Conservation (phyloP, 2,888 invertebrate species). For the Hirtodrosophila cameraria region DNA sequence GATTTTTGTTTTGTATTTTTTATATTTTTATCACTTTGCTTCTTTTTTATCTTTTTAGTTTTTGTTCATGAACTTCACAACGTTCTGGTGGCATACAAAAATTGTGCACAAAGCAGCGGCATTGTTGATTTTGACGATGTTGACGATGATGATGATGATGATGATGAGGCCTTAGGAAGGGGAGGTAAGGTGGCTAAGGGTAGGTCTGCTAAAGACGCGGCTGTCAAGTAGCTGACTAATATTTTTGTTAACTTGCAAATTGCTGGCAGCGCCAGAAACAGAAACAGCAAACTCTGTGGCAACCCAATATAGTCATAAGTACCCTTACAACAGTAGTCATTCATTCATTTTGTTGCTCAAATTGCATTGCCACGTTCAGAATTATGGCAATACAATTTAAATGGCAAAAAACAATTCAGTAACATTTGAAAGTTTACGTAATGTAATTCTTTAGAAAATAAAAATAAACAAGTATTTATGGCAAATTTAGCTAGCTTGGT, state of each 20-base stretch:
- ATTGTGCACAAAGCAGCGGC: slow-evolving; percentile 41
- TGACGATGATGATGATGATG: slow-evolving; percentile 26
- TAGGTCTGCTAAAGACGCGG: slow-evolving; percentile 9
- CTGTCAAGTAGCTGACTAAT: slow-evolving; percentile 63
- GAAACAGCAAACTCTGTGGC: slow-evolving; percentile 16
- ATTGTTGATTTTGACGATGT: slow-evolving; percentile 49
- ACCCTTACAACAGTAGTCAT: slow-evolving; percentile 9
- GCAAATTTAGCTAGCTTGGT: slow-evolving; percentile 25
- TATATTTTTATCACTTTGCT: slow-evolving; percentile 12
- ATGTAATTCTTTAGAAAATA: slow-evolving; percentile 26
- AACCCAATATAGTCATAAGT: not conserved
- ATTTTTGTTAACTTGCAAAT: slow-evolving; percentile 64
- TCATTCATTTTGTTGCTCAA: slow-evolving; percentile 27
- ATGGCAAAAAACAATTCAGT: slow-evolving; percentile 15
- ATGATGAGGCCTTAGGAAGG: not conserved
- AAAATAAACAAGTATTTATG: slow-evolving; percentile 1
- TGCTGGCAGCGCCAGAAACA: slow-evolving; percentile 37
- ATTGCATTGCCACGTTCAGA: slow-evolving; percentile 34
- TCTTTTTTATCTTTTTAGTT: slow-evolving; percentile 23
- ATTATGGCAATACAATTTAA: slow-evolving; percentile 23
- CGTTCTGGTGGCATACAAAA: slow-evolving; percentile 25
- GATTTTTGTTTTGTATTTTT: slow-evolving; percentile 36
- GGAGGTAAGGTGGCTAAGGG: not conserved
- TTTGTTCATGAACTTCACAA: slow-evolving; percentile 70
- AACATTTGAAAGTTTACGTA: slow-evolving; percentile 32